Percentiles rank a stretch among this genome's conserved stretches.
These are phyloP conservation scores for Pelvicachromis taeniatus DNA, from an alignment of 2,113 vertebrate species.

Conservation along the genomic window DNA sequence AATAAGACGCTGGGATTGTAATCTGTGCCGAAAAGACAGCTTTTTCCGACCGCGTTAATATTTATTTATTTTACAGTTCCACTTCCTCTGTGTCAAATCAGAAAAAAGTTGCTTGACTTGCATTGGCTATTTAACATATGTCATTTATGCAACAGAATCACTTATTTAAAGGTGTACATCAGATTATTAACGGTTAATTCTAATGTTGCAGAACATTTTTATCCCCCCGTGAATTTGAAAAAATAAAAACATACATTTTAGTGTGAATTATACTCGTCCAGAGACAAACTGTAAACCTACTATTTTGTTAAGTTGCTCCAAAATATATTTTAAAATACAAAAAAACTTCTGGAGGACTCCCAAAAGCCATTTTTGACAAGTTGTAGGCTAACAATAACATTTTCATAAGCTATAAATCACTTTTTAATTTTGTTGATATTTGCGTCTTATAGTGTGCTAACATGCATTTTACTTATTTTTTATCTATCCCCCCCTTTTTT, in stretches of 20 bases:
- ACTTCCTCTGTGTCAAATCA: background rate
- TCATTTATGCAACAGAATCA: background rate
- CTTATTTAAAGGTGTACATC: background rate
- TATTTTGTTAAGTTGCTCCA: background rate
- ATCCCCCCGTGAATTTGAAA: background rate
- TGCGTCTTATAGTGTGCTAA: background rate
- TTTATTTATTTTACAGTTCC: background rate
- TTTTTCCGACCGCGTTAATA: rapidly evolving
- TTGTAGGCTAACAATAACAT: rapidly evolving
- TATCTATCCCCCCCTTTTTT: no score
- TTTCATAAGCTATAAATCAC: background rate
- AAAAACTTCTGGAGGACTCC: background rate
- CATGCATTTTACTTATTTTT: background rate
- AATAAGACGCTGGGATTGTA: conserved; percentile 23
- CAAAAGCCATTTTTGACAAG: background rate
- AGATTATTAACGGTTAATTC: background rate
- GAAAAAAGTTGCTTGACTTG: background rate
- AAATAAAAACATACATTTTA: background rate
- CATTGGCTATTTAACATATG: background rate
- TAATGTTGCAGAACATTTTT: background rate
- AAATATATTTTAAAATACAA: background rate
- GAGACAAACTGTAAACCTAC: background rate
- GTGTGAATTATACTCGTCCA: rapidly evolving
- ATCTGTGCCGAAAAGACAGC: background rate
- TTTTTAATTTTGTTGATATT: background rate